Base-by-base conservation (phyloP, 2,797 vertebrate species). In the Schizopygopsis pylzovi region DNA sequence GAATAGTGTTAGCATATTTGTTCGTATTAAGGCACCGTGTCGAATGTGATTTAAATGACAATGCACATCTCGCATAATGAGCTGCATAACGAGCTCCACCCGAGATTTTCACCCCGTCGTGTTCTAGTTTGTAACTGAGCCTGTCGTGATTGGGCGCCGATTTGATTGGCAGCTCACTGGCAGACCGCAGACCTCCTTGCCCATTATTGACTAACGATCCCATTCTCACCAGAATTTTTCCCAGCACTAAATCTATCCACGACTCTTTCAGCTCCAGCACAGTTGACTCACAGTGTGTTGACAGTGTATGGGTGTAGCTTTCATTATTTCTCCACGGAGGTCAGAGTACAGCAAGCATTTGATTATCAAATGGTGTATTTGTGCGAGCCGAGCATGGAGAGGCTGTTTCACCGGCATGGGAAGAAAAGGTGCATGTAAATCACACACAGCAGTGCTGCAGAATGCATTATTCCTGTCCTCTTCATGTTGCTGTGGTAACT, bases 401-500 rank as follows among this genome's bases (percentile, higher is more conserved):
- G 86, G 77, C 76, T 71, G 54, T 81, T 83, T 70, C 56, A 88
- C 86, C 82, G 86, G 84, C 41, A 72, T 85, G 43, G 65, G 90
- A 88, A 89, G 81, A 83, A 56, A 84, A 89, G 87, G 82, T 63
- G 86, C 88, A 93, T 91, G 88, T 89, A 94, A 92, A 94, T 94
- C 90, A 92, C 87, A 92, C 87, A 87, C 86, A 68, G 88, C 90
- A 90, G 89, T 83, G 89, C 92, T 90, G 91, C 91, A 87, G 94
- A 94, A 94, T 94, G 91, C 89, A 94, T 95, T 94, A 94, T 93
- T 93, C 92, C 93, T 90, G 10, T 90, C 89, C 93, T 93, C 92
- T 95, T 93, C 91, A 94, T 90, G 95, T 95, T 96, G 94, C 95
- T 95, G 93, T 95, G 94, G 94, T 93, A 95, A 96, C 95, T 91